Evolutionary conservation across 2,888 invertebrate species (phyloP).

Genomic region (Xestia c-nigrum): DNA sequence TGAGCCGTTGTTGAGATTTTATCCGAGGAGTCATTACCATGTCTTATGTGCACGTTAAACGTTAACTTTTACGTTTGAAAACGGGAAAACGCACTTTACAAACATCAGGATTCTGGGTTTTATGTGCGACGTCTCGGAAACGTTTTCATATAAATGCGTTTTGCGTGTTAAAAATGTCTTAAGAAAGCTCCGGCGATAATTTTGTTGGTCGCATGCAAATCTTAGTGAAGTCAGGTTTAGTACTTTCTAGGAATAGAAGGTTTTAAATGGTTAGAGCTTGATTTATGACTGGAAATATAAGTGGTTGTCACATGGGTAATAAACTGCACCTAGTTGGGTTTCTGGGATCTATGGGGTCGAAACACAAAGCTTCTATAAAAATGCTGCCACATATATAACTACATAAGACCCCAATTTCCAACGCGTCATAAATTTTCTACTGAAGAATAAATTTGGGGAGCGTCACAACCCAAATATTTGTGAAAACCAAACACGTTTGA

Average conservation of each 20-base stretch:
- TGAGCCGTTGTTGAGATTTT: conserved; percentile 65
- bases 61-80: conserved; percentile 51
- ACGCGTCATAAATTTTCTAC: neutral
- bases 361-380: neutral
- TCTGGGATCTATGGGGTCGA: conserved; percentile 4
- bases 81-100: conserved; percentile 60
- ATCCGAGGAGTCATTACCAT: conserved; percentile 63
- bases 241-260: conserved; percentile 41
- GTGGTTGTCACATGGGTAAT: conserved; percentile 29
- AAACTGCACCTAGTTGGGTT: conserved; percentile 11
- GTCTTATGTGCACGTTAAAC: conserved; percentile 27
- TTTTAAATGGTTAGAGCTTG: conserved; percentile 37
- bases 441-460: neutral
- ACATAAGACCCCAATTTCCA: neutral
- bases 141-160: conserved; percentile 55
- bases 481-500: conserved; percentile 37
- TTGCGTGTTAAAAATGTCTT: conserved; percentile 58
- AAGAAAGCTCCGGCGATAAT: conserved; percentile 41
- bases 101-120: conserved; percentile 43
- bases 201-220: conserved; percentile 43
- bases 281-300: conserved; percentile 47
- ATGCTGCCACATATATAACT: neutral
- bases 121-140: conserved; percentile 48
- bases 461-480: conserved; percentile 30
- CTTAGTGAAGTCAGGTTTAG: conserved; percentile 24